phyloP scores from a whole-genome alignment of 2,888 invertebrate genomes.

The Disparrhopalites patrizii region DNA sequence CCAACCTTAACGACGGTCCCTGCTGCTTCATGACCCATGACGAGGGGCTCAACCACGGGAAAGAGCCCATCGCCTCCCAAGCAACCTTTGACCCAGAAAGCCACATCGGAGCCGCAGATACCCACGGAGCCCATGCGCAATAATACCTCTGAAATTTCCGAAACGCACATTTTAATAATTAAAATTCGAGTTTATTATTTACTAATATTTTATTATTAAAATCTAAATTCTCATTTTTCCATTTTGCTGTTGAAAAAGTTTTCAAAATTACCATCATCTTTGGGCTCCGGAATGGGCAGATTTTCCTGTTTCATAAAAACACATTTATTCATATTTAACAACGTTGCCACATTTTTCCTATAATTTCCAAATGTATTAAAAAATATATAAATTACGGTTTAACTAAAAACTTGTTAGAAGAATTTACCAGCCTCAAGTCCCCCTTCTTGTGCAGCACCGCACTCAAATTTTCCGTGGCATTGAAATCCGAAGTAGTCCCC shows the following conservation, averaged over 20 bases:
- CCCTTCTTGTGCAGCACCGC: constrained; percentile 69
- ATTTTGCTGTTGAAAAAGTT: neutral
- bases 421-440: constrained; percentile 66
- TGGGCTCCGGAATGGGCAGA: constrained; percentile 72
- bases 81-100: constrained; percentile 77
- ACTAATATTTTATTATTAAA: neutral
- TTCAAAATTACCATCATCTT: constrained; percentile 64
- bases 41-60: constrained; percentile 79
- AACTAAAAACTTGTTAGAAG: neutral
- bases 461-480: constrained; percentile 62
- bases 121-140: constrained; percentile 86
- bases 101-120: constrained; percentile 94
- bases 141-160: constrained; percentile 75
- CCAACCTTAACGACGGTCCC: constrained; percentile 68
- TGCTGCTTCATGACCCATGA: constrained; percentile 88
- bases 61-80: constrained; percentile 84
- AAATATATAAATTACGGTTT: constrained; percentile 6
- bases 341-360: too few relatives aligned
- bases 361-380: constrained; percentile 43
- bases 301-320: constrained; percentile 70
- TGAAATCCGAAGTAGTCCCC: neutral
- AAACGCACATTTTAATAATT: constrained; percentile 12
- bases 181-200: neutral
- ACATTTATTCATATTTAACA: neutral
- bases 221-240: neutral